Evolutionary conservation across 1,140 invertebrate genomes (phyloP), one percentile per base, ranked within the genome.

Genomic region (Subanguina moxae): DNA sequence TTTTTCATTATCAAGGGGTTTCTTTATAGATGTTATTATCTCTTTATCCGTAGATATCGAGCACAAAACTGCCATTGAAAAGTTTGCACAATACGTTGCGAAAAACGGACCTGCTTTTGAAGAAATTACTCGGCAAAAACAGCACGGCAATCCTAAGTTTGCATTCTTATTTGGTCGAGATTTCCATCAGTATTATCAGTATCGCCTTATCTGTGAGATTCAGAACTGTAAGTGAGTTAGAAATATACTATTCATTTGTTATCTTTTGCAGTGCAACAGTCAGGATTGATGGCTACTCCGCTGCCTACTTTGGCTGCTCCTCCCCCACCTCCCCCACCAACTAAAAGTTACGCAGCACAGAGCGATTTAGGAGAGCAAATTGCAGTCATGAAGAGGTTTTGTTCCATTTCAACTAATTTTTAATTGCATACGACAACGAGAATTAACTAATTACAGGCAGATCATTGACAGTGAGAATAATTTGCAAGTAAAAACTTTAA

Each of bases 81-180:
- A 96, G 87, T 85, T 97, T 76, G 94, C 94, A 1, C 91, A 94
- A 83, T 97, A 97, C 88, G 94, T 98, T 64, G 94, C 94, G 70
- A 87, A 94, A 83, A 97, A 97, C 90, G 94, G 94, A 21, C 92
- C 92, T 1, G 93, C 96, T 83, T 97, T 97, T 86, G 94, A 97
- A 86, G 88, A 91, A 82, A 95, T 95, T 89, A 96, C 93, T 57
- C 96, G 95, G 86, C 91, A 91, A 78, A 96, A 97, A 85, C 93
- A 97, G 84, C 90, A 92, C 84, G 91, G 93, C 79, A 97, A 97
- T 85, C 91, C 92, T 15, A 93, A 93, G 82, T 97, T 97, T 86
- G 88, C 89, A 73, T 97, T 97, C 85, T 86, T 98, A 42, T 97
- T 94, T 86, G 93, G 93, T 73, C 94, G 94, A 57, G 92, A 94